phyloP scores from a whole-genome alignment of 1,140 invertebrate genomes.

The Bombus fervidus region DNA sequence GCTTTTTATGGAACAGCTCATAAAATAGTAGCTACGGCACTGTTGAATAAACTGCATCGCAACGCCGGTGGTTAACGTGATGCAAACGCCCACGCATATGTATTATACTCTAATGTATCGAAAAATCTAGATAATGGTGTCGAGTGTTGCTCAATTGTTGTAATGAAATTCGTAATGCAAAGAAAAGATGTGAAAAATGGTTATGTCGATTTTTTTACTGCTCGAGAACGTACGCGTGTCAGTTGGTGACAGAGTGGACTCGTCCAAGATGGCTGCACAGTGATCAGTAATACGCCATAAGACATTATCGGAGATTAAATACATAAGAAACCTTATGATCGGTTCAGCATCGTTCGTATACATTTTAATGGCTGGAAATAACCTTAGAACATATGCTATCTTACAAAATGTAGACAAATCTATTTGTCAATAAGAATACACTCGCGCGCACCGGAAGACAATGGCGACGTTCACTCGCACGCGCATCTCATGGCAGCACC shows the following conservation, averaged over 20 bases:
- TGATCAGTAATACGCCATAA: constrained; percentile 57
- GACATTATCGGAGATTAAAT: constrained; percentile 25
- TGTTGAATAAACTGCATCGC: constrained; percentile 47
- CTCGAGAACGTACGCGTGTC: constrained; percentile 28
- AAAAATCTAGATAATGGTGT: not conserved
- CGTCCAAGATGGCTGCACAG: constrained; percentile 79
- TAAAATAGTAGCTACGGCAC: constrained; percentile 32
- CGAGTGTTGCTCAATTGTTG: not conserved
- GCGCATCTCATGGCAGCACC: constrained; percentile 67
- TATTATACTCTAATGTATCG: not conserved
- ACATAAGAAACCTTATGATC: not conserved
- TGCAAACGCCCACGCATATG: constrained; percentile 55
- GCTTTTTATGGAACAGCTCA: not conserved
- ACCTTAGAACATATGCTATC: not conserved
- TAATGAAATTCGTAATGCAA: constrained; percentile 46
- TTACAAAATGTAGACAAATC: not conserved
- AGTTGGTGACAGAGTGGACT: constrained; percentile 76
- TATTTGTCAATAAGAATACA: constrained; percentile 7
- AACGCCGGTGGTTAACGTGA: constrained; percentile 45
- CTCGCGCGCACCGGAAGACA: constrained; percentile 65
- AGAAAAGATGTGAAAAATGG: not conserved
- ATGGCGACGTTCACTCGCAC: constrained; percentile 76
- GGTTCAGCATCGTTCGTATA: not conserved
- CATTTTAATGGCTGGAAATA: not conserved
- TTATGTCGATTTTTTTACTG: constrained; percentile 24